Conservation (phyloP, 2,113 vertebrate species). For the Phalacrocorax pelagicus region DNA sequence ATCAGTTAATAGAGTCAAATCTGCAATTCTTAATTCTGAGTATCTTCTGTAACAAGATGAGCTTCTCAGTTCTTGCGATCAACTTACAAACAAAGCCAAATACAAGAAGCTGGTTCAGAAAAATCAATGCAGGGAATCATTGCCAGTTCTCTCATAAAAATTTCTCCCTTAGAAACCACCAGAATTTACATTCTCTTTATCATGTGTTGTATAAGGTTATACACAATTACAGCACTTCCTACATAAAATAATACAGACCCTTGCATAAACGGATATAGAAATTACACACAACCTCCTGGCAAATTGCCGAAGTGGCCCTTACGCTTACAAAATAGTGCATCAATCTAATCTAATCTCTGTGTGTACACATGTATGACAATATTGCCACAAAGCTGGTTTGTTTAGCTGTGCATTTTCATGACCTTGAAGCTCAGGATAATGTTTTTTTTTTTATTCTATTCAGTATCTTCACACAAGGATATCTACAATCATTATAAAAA, state of each 20-base stretch:
- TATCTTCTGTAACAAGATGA: slow-evolving; percentile 9
- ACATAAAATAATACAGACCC: not conserved
- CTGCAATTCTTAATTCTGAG: slow-evolving; percentile 41
- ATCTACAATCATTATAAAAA: slow-evolving; percentile 67
- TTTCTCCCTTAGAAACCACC: slow-evolving; percentile 33
- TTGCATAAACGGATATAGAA: not conserved
- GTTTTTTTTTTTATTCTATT: slow-evolving; percentile 50
- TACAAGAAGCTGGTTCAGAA: slow-evolving; percentile 42
- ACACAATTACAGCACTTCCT: not conserved
- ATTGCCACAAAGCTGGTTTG: not conserved
- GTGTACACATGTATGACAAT: not conserved
- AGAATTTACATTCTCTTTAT: slow-evolving; percentile 25
- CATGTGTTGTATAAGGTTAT: not conserved
- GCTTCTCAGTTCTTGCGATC: slow-evolving; percentile 25
- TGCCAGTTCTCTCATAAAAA: slow-evolving; percentile 41
- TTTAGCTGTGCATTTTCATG: slow-evolving; percentile 4
- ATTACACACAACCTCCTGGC: not conserved
- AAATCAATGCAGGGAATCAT: slow-evolving; percentile 29
- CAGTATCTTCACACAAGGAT: slow-evolving; percentile 33
- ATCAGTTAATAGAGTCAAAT: slow-evolving; percentile 55
- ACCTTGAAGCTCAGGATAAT: slow-evolving; percentile 50
- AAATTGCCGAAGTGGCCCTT: not conserved
- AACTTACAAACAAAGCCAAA: slow-evolving; percentile 49
- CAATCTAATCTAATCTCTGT: not conserved
- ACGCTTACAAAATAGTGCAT: not conserved